Evolutionary conservation across 2,113 vertebrate species (phyloP).

Genomic region (Echinops telfairi): DNA sequence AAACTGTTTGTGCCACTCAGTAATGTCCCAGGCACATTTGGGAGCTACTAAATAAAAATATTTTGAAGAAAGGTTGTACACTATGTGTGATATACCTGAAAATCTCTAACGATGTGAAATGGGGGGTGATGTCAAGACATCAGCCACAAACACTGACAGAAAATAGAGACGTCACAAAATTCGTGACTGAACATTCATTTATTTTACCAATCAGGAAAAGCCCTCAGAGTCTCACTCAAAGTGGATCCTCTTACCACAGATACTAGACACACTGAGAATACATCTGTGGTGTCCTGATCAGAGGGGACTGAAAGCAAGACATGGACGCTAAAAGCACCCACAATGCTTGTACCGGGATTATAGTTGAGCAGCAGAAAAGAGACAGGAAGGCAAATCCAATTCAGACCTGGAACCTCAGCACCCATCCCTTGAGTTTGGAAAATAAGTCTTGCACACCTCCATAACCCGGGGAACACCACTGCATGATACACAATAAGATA

Average conservation of each 20-base stretch:
- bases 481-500: background rate
- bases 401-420: background rate
- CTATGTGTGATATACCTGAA: background rate
- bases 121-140: background rate
- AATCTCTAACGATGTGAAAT: conserved; percentile 10
- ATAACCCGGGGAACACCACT: background rate
- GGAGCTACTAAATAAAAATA: background rate
- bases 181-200: background rate
- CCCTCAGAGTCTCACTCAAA: background rate
- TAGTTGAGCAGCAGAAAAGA: background rate
- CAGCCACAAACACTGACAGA: background rate
- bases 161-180: background rate
- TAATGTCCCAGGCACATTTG: background rate
- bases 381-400: background rate
- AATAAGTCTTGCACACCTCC: background rate
- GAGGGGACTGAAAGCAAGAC: background rate
- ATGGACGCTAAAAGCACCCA: background rate
- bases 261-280: background rate
- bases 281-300: background rate
- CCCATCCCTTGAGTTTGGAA: background rate
- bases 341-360: background rate
- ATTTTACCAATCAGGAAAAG: background rate
- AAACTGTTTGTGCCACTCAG: background rate
- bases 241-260: background rate
- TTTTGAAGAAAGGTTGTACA: background rate